Evolutionary conservation across 2,797 vertebrate genomes (phyloP), one percentile per base, ranked within the genome.

Genomic region (Anabas testudineus): DNA sequence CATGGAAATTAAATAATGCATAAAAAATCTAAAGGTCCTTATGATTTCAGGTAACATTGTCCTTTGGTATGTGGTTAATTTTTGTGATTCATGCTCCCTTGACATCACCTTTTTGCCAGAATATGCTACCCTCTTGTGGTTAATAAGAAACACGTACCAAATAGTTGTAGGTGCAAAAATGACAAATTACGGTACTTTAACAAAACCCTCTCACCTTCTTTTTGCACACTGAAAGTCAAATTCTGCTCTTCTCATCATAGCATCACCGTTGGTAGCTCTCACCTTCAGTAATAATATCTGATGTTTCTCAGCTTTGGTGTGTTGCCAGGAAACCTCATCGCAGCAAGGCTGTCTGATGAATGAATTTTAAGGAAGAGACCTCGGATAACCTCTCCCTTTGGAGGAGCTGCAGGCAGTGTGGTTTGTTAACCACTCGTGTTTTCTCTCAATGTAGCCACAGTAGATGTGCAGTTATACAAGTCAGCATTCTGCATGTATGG

Each of bases 281-380:
- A 62, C 68, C 55, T 52, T 60, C 62, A 52, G 49, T 26, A 8
- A 52, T 74, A 21, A 56, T 4, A n/a, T 15, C 9, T n/a, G 0
- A 18, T 16, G 28, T 19, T 70, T 45, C 67, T 51, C 36, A 75
- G 32, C 46, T 37, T 21, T 43, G 22, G 12, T 46, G 57, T 63
- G 76, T 81, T 87, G 80, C 76, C 72, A 71, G 76, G 68, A 73
- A 84, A 86, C 83, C 48, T 70, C 45, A 54, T 34, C 3, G 30
- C 43, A 19, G 26, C 39, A 52, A 52, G 19, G 19, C 36, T 41
- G 3, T 34, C 34, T 61, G 49, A 69, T 75, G 42, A 63, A 73
- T 76, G 45, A 2, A 26, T 42, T 62, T 69, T 34, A 39, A 66
- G 49, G 53, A 2, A 2, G 21, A 45, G 63, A 52, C 69, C 59